Conservation (phyloP, 37 sponge, comb jelly and placozoan species). For the Crambe crambe region DNA sequence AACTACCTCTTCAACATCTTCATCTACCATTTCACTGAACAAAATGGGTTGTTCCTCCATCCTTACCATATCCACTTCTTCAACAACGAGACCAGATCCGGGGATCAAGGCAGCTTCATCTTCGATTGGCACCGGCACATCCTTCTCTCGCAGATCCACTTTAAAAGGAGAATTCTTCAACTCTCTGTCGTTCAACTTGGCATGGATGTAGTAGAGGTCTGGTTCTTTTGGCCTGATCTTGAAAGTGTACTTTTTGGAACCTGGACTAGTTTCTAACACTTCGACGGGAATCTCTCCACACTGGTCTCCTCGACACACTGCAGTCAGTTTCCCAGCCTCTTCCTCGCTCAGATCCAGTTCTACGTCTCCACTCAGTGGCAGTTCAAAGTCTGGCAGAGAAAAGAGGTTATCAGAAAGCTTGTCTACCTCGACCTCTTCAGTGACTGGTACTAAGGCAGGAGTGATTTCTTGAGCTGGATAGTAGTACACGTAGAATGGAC, state of each 20-base stretch:
- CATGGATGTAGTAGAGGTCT: constrained; percentile 49
- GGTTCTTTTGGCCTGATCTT: constrained; percentile 40
- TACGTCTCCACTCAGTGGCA: background rate
- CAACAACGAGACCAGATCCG: background rate
- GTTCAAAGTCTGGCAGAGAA: background rate
- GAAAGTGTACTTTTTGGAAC: constrained; percentile 24
- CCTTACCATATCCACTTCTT: background rate
- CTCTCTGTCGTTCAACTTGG: constrained; percentile 29
- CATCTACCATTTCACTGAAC: background rate
- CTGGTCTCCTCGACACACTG: constrained; percentile 38
- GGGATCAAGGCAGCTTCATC: background rate
- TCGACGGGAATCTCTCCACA: constrained; percentile 51
- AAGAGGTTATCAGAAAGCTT: constrained; percentile 17
- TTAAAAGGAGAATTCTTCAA: constrained; percentile 54
- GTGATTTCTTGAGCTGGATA: background rate
- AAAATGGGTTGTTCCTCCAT: background rate
- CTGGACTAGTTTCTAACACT: constrained; percentile 9
- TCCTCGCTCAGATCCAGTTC: constrained; percentile 44
- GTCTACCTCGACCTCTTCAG: constrained; percentile 9
- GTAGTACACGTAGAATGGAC: constrained; percentile 63
- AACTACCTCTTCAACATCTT: background rate
- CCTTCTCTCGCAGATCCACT: constrained; percentile 30
- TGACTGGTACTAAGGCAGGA: constrained; percentile 1
- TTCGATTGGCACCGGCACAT: background rate
- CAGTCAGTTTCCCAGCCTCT: constrained; percentile 54